Evolutionary conservation across 2,888 invertebrate genomes (phyloP).

Genomic region (Leucophenga montana): DNA sequence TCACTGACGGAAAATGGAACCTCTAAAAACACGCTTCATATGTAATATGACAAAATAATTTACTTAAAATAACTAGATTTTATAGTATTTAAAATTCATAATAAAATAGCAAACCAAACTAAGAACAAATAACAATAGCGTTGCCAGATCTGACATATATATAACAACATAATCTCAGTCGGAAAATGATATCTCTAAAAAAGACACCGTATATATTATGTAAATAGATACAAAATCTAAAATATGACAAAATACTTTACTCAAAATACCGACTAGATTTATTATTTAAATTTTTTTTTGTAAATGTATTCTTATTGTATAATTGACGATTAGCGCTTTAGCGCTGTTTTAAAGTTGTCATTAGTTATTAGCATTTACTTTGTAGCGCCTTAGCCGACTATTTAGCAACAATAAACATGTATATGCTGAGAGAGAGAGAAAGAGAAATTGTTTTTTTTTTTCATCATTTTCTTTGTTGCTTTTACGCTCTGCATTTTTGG

Average conservation of each 20-base stretch:
- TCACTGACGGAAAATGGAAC: too few species aligned
- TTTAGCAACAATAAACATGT: conserved; percentile 28
- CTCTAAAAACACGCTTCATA: too few species aligned
- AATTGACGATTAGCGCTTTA: conserved; percentile 23
- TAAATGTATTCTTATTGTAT: conserved; percentile 8
- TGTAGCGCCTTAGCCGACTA: conserved; percentile 20
- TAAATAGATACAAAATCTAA: background rate
- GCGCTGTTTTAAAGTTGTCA: background rate
- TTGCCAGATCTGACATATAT: too few species aligned
- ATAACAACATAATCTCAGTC: too few species aligned
- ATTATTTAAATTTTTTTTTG: too few species aligned
- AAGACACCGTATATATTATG: background rate
- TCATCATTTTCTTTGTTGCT: background rate
- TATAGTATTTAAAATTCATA: too few species aligned
- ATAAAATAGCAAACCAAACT: too few species aligned
- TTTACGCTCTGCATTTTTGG: conserved; percentile 7
- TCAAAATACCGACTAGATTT: background rate
- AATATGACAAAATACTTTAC: background rate
- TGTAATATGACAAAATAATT: too few species aligned
- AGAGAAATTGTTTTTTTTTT: background rate
- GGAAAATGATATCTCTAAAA: too few species aligned
- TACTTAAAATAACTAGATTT: too few species aligned
- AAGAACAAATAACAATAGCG: too few species aligned
- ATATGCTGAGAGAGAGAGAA: conserved; percentile 7
- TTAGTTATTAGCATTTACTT: conserved; percentile 30